These are phyloP conservation scores for Harpegnathos saltator DNA, from an alignment of 1,140 invertebrate species.

Conservation along the genomic window DNA sequence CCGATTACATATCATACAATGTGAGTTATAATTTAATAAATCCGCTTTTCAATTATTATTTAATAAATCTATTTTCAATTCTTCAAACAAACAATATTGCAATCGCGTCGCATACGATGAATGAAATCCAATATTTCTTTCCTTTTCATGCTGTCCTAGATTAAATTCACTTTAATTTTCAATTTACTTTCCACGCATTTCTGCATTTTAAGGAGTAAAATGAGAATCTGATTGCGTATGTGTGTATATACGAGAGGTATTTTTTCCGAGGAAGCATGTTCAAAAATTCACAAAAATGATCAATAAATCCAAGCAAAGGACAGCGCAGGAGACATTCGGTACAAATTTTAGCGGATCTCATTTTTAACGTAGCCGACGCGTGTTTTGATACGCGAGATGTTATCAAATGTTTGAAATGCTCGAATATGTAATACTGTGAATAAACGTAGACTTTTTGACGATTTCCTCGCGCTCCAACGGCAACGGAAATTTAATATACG, in stretches of 20 bases:
- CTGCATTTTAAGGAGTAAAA: too few species aligned
- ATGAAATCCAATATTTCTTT: background rate
- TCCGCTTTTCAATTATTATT: conserved; percentile 21
- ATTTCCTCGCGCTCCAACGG: conserved; percentile 39
- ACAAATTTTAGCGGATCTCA: conserved; percentile 24
- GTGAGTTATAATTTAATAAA: conserved; percentile 31
- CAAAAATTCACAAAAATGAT: background rate
- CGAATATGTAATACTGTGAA: background rate
- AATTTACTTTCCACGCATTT: background rate
- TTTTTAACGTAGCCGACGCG: background rate
- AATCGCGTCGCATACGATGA: background rate
- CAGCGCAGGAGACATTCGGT: background rate
- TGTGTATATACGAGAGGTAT: too few species aligned
- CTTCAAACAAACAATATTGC: background rate
- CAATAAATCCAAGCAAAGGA: too few species aligned
- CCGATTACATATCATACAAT: background rate
- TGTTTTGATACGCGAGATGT: background rate
- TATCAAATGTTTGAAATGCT: conserved; percentile 14
- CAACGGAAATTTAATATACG: conserved; percentile 56
- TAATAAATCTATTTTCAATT: conserved; percentile 29
- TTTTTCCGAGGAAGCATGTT: background rate
- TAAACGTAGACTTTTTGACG: conserved; percentile 32
- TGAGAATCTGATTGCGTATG: too few species aligned
- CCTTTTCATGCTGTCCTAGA: background rate
- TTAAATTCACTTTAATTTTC: background rate